Conservation (phyloP, 1,140 invertebrate genomes). For the Neodiprion virginianus region DNA sequence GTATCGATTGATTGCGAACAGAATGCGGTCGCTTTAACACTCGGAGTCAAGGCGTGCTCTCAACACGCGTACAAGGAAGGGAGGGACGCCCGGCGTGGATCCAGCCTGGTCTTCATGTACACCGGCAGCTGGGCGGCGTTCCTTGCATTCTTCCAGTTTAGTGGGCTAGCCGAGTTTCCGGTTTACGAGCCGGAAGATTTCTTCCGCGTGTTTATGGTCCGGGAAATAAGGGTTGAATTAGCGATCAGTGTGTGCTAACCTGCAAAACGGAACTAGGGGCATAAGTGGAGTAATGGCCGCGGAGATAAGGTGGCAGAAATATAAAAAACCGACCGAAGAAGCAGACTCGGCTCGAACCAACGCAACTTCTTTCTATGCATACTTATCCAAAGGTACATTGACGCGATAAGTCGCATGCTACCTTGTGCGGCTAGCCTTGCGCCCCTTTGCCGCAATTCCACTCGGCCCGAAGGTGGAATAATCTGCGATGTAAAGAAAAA, state of each 20-base stretch:
- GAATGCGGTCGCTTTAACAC: constrained; percentile 6
- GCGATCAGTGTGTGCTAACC: constrained; percentile 13
- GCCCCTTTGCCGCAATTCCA: too few species aligned
- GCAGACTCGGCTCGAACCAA: not conserved
- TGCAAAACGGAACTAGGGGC: not conserved
- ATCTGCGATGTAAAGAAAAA: too few species aligned
- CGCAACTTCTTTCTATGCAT: too few species aligned
- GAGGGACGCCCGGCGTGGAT: not conserved
- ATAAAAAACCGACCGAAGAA: not conserved
- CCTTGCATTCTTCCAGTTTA: constrained; percentile 18
- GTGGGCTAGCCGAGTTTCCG: constrained; percentile 23
- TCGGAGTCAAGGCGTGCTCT: not conserved
- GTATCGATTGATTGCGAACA: constrained; percentile 4
- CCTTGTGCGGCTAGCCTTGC: too few species aligned
- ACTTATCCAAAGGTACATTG: too few species aligned
- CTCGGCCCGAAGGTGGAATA: too few species aligned
- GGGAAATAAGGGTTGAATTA: constrained; percentile 40
- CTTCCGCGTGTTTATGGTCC: constrained; percentile 36
- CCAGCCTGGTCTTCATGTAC: not conserved
- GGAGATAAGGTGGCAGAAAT: not conserved
- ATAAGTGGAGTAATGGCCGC: not conserved
- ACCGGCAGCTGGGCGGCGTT: not conserved
- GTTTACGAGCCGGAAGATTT: constrained; percentile 34
- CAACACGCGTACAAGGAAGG: not conserved
- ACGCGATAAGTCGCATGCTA: too few species aligned